These are phyloP conservation scores for Maniola hyperantus DNA, from an alignment of 2,888 invertebrate species.

Conservation along the genomic window DNA sequence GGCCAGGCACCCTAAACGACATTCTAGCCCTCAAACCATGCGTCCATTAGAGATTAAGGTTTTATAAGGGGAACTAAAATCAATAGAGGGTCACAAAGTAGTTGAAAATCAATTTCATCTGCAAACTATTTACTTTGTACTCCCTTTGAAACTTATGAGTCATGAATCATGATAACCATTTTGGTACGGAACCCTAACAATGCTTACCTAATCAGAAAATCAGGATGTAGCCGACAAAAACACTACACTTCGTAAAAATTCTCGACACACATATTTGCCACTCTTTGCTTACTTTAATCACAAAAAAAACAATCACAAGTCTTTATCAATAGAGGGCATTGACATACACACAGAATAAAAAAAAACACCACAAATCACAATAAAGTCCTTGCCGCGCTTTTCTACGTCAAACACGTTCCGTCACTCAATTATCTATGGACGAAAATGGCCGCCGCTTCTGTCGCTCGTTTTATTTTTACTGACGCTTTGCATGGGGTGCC, in stretches of 20 bases:
- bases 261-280: slow-evolving; percentile 11
- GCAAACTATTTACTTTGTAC: slow-evolving; percentile 31
- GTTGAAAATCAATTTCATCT: slow-evolving; percentile 36
- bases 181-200: background rate
- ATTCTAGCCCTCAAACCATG: slow-evolving; percentile 18
- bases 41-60: slow-evolving; percentile 35
- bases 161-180: background rate
- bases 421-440: slow-evolving; percentile 65
- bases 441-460: slow-evolving; percentile 56
- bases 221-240: background rate
- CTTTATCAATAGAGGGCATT: slow-evolving; percentile 30
- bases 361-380: slow-evolving; percentile 38
- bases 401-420: slow-evolving; percentile 60
- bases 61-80: slow-evolving; percentile 33
- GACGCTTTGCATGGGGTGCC: slow-evolving; percentile 75
- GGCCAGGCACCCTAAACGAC: slow-evolving; percentile 10
- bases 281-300: background rate
- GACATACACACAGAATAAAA: slow-evolving; percentile 35
- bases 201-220: slow-evolving; percentile 5
- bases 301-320: slow-evolving; percentile 23
- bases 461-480: slow-evolving; percentile 66
- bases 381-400: slow-evolving; percentile 52
- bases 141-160: slow-evolving; percentile 11
- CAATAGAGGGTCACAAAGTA: slow-evolving; percentile 32
- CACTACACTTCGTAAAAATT: background rate